phyloP scores from a whole-genome alignment of 2,797 vertebrate genomes.

The Florisuga fusca region DNA sequence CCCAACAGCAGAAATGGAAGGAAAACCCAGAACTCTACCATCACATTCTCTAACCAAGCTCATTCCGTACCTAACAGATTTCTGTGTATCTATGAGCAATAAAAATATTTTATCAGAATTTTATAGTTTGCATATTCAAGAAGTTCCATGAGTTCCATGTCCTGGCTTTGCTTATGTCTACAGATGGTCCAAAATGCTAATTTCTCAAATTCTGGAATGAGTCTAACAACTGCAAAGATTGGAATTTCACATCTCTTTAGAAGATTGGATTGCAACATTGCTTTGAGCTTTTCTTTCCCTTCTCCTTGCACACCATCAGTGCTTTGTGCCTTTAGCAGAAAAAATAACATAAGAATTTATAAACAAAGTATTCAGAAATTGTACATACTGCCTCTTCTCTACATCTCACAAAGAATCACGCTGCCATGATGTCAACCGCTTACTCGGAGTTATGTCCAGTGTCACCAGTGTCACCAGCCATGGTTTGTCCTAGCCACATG shows the following conservation, averaged over 20 bases:
- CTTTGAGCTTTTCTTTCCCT: background rate
- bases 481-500: accelerated
- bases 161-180: background rate
- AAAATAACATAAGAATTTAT: background rate
- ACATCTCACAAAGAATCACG: accelerated
- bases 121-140: background rate
- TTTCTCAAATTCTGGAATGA: background rate
- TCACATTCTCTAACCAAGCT: background rate
- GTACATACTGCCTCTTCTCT: background rate
- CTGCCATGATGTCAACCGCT: accelerated
- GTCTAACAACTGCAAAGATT: background rate
- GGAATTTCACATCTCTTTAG: slow-evolving; percentile 40
- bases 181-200: background rate
- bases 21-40: background rate
- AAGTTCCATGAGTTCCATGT: background rate
- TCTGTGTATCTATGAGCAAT: background rate
- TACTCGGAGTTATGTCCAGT: accelerated
- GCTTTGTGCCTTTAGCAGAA: background rate
- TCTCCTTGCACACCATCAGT: background rate
- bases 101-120: background rate
- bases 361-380: background rate
- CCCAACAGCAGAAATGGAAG: background rate
- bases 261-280: background rate
- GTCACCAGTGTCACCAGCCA: background rate
- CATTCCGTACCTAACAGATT: background rate